Percentiles rank a stretch among this genome's conserved stretches.
Conservation (phyloP, 2,888 invertebrate species). For the Lasioglossum figueresi region DNA sequence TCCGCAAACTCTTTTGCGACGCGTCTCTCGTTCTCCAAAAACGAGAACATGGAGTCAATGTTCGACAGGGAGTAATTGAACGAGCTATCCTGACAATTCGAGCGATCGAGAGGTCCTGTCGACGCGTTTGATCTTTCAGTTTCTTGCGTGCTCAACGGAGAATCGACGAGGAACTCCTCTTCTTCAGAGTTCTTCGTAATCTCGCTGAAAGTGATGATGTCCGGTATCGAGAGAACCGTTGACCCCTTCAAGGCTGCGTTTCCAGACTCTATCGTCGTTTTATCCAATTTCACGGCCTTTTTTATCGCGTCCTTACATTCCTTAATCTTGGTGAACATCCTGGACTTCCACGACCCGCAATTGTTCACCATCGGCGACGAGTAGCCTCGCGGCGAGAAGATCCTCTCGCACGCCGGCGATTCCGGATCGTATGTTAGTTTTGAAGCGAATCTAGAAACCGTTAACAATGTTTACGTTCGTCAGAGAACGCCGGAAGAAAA, state of each 20-base stretch:
- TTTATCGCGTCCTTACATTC: constrained; percentile 40
- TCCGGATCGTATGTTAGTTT: constrained; percentile 4
- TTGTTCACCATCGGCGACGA: not conserved
- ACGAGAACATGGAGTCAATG: not conserved
- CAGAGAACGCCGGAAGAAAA: not conserved
- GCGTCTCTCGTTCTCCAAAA: constrained; percentile 18
- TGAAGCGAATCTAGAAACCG: constrained; percentile 22
- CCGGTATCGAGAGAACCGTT: constrained; percentile 22
- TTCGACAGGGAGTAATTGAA: not conserved
- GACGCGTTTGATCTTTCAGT: too few relatives aligned
- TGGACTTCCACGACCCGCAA: constrained; percentile 28
- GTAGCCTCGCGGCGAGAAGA: not conserved
- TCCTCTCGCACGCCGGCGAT: not conserved
- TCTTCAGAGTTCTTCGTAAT: constrained; percentile 3
- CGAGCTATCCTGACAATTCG: not conserved
- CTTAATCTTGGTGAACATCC: constrained; percentile 37
- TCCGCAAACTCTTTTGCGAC: constrained; percentile 12
- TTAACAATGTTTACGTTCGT: not conserved
- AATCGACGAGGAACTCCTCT: not conserved
- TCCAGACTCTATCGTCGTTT: not conserved
- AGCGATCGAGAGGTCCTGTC: too few relatives aligned
- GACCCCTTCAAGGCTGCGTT: not conserved
- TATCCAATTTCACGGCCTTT: constrained; percentile 21
- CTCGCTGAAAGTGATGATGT: constrained; percentile 18
- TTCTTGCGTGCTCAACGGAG: not conserved